Evolutionary conservation across 2,888 invertebrate genomes (phyloP).

Genomic region (Eupithecia dodoneata): DNA sequence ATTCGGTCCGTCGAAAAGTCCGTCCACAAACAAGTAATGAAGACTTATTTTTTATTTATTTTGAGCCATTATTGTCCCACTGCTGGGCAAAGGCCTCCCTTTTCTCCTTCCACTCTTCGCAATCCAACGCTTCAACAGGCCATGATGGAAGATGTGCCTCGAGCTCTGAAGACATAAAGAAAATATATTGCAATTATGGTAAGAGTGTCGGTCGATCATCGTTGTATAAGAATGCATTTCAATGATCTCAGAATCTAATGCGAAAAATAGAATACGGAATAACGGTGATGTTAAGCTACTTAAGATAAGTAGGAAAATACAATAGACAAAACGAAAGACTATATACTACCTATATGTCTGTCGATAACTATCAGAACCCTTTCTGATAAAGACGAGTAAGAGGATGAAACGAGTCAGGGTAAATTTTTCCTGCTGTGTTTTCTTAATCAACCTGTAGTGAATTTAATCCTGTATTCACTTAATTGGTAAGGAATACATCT

Average conservation of each 20-base stretch:
- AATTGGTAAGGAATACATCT: too few species aligned
- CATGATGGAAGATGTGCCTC: too few species aligned
- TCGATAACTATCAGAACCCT: neutral
- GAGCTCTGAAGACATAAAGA: neutral
- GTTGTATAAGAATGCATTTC: neutral
- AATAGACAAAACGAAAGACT: neutral
- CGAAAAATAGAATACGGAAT: neutral
- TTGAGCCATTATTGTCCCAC: too few species aligned
- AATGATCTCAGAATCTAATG: conserved; percentile 6
- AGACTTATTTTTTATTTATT: neutral
- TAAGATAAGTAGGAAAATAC: neutral
- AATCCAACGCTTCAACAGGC: too few species aligned
- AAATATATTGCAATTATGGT: neutral
- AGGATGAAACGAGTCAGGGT: neutral
- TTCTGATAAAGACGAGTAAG: neutral
- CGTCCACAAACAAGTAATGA: neutral
- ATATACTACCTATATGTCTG: neutral
- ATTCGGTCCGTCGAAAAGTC: neutral
- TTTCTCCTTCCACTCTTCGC: too few species aligned
- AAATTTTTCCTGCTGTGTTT: neutral
- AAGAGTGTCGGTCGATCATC: neutral
- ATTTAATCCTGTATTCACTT: neutral
- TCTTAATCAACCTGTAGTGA: neutral
- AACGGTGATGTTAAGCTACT: neutral
- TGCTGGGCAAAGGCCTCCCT: too few species aligned